Evolutionary conservation across 2,113 vertebrate species (phyloP).

Genomic region (Takifugu bimaculatus): DNA sequence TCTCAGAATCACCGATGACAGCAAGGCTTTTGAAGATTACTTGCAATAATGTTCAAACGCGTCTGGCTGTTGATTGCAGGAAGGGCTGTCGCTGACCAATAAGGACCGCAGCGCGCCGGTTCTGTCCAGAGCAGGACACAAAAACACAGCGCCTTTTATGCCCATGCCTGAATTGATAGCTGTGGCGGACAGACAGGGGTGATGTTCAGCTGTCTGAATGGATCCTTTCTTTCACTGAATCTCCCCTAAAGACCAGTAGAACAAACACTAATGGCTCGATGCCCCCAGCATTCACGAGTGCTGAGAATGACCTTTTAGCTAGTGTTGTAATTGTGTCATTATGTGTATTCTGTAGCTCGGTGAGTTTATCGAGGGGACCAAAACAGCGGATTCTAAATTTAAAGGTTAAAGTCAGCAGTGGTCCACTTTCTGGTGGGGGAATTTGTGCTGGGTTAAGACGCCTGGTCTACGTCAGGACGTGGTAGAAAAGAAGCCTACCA

Average conservation of each 20-base stretch:
- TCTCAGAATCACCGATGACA: neutral
- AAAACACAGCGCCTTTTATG: slow-evolving; percentile 55
- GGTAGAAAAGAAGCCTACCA: too few species aligned
- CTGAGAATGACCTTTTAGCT: slow-evolving; percentile 41
- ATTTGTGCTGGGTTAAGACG: too few species aligned
- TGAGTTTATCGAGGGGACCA: slow-evolving; percentile 5
- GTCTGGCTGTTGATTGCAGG: slow-evolving; percentile 42
- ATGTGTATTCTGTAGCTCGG: slow-evolving; percentile 41
- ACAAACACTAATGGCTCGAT: slow-evolving; percentile 41
- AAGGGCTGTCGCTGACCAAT: slow-evolving; percentile 37
- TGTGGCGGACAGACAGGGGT: slow-evolving; percentile 36
- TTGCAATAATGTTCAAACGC: slow-evolving; percentile 9
- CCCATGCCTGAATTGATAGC: slow-evolving; percentile 49
- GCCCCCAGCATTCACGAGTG: slow-evolving; percentile 40
- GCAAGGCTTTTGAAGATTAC: slow-evolving; percentile 22
- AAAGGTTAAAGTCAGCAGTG: slow-evolving; percentile 13
- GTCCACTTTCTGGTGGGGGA: too few species aligned
- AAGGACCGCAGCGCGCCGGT: slow-evolving; percentile 33
- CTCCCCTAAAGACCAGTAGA: slow-evolving; percentile 32
- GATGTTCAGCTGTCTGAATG: slow-evolving; percentile 46
- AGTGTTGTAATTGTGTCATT: slow-evolving; percentile 25
- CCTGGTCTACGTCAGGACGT: too few species aligned
- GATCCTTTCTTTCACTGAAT: slow-evolving; percentile 31
- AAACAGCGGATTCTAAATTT: slow-evolving; percentile 11
- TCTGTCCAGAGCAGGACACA: slow-evolving; percentile 11